Evolutionary conservation across 2,797 vertebrate species (phyloP), one percentile per base, ranked within the genome.

Genomic region (Xenopus petersii): DNA sequence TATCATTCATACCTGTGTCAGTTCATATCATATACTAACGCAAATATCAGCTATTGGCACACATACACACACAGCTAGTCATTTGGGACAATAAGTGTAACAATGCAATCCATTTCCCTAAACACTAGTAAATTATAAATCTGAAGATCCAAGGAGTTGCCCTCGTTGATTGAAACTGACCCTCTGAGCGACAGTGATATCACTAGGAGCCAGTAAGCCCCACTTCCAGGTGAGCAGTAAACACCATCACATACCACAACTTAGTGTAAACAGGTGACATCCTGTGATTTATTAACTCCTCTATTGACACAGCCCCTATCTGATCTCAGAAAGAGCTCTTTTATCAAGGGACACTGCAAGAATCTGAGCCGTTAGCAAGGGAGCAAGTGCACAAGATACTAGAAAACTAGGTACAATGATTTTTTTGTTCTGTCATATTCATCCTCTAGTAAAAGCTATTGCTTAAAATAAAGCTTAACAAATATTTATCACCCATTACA

Each of bases 241-340:
- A 74, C 64, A 49, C 17, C 51, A 73, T 36, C 65, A 21, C 70
- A 63, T 55, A 61, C 70, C 58, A 64, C 8, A 55, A 24, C 16
- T 21, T 48, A 61, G 16, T 17, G 67, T 60, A 74, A 65, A 74
- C 47, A 74, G 54, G 62, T 46, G 68, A 65, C 49, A 74, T 60
- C 61, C 76, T 70, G 76, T 70, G 76, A 79, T 58, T 70, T 79
- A 79, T 74, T 79, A 74, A 79, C 76, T 70, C 55, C 12, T 26
- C 55, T 74, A 79, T 74, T 74, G 60, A 70, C 76, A 65, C 42
- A 79, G 67, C 36, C 59, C 11, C 61, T 79, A 73, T 74, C 71
- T 79, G 66, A 73, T 69, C 60, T 24, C 69, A 69, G 65, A 17
- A 70, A 64, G 61, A 74, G 73, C 13, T n/a, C 15, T 13, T 30